Base-by-base conservation (phyloP, 2,113 vertebrate genomes). In the Nesospiza acunhae region DNA sequence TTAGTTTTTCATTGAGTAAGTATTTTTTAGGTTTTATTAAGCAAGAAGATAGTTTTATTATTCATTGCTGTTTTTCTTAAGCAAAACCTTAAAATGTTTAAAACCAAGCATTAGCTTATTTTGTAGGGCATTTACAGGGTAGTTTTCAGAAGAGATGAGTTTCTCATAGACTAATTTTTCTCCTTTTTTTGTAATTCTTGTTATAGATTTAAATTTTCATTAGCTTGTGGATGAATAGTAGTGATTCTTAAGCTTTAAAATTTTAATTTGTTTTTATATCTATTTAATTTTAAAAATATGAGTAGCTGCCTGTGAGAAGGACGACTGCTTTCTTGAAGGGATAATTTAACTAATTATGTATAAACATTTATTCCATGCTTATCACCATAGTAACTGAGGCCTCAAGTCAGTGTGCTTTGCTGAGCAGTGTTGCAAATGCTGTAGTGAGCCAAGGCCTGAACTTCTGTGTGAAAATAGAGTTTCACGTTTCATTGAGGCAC, bases 331-430 rank as follows among this genome's bases (percentile, higher is more conserved):
- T 85, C 64, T 83, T 80, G 59, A 90, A 90, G 60, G 56, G 72
- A 81, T 67, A 80, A 83, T 94, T 91, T 83, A 78, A 67, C 68
- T 93, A 92, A 88, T 95, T 92, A 83, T 90, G 62, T 50, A 86
- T 75, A 94, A 96, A 94, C 87, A 94, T 76, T 91, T 97, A 89
- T 95, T 96, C 67, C 66, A 9, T 85, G 85, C 56, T 95, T 42
- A 77, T 96, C 78, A 59, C 90, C 78, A 91, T 95, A 84, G 93
- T 83, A 95, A 96, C 95, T 62, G 84, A 87, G 70, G 67, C 58
- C 62, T 90, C 41, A 83, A 80, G 39, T 85, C 53, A 16, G 33
- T 15, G n/a, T 89, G 84, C 77, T 91, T 87, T 94, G 89, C 74
- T 93, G 58, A 95, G 67, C n/a, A 77, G 46, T 21, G 50, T 47